Evolutionary conservation across 2,888 invertebrate species (phyloP), one percentile per base, ranked within the genome.

Genomic region (Diploptera punctata): DNA sequence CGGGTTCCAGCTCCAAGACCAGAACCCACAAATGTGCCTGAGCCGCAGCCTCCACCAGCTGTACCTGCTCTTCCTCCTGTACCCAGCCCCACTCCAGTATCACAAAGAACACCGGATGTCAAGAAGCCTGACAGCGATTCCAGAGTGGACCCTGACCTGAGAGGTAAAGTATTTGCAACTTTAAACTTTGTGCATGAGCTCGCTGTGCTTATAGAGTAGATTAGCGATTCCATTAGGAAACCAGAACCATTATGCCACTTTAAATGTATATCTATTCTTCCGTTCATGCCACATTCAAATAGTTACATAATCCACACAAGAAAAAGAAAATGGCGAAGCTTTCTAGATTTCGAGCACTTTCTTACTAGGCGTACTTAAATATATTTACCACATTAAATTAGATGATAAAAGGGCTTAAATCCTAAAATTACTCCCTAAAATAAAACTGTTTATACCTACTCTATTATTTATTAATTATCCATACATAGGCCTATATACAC

Each of bases 101-200:
- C 44, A 10, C 10, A 13, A n/a, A n/a, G n/a, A n/a, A n/a, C n/a
- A n/a, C n/a, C n/a, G n/a, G 5, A 3, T 16, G n/a, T 31, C 9
- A 38, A 19, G 13, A n/a, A 21, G 9, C 62, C 62, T 16, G 62
- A 62, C 21, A 38, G 38, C 21, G 68, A 7, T 1, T 68, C 68
- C 3, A 49, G 68, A 26, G 52, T 68, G 2, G 21, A 29, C 13
- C 68, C 68, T 2, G 68, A 68, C 24, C 19, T n/a, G 10, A 68
- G 38, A 52, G 68, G 68, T 68, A 13, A 52, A 52, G 31, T 19
- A 21, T 9, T 0, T 3, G 13, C 3, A 31, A 13, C 9, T 21
- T 3, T 2, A 5, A 52, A 26, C 16, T n/a, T 26, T 57, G 10
- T n/a, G 57, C 29, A 29, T 57, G 57, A 9, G n/a, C 18, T 16